These are phyloP conservation scores for Pterophyllum scalare DNA, from an alignment of 2,113 vertebrate genomes.

Conservation along the genomic window DNA sequence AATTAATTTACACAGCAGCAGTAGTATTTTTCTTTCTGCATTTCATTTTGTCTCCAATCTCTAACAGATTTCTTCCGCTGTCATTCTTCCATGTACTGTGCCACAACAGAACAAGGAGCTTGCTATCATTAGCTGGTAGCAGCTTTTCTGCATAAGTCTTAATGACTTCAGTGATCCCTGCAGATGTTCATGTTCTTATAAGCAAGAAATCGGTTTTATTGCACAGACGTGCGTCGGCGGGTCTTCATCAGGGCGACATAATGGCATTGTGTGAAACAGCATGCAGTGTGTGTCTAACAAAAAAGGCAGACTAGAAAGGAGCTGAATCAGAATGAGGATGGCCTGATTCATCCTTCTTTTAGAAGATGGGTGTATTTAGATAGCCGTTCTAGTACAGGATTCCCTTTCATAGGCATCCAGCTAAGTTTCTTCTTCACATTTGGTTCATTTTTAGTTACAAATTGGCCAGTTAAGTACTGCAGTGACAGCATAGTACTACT, in stretches of 20 bases:
- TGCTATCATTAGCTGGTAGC: neutral
- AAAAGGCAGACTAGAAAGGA: neutral
- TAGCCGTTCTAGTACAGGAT: too few species aligned
- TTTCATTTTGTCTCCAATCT: neutral
- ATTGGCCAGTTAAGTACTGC: neutral
- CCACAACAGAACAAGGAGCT: too few species aligned
- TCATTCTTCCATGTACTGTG: too few species aligned
- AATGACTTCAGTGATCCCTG: neutral
- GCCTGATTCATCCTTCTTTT: neutral
- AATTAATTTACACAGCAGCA: too few species aligned
- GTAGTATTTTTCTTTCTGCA: too few species aligned
- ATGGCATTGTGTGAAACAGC: neutral
- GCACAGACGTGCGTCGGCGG: rapidly evolving
- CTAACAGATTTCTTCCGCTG: neutral
- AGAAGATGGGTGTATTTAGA: too few species aligned
- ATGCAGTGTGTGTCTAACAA: neutral
- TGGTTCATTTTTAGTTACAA: neutral
- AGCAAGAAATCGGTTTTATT: neutral
- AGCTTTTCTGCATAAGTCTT: neutral
- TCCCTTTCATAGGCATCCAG: too few species aligned
- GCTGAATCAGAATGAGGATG: neutral
- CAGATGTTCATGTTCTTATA: neutral
- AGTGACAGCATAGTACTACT: neutral
- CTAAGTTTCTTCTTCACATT: neutral
- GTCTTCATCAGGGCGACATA: neutral